phyloP scores from a whole-genome alignment of 2,797 vertebrate species.

The Salmo trutta region DNA sequence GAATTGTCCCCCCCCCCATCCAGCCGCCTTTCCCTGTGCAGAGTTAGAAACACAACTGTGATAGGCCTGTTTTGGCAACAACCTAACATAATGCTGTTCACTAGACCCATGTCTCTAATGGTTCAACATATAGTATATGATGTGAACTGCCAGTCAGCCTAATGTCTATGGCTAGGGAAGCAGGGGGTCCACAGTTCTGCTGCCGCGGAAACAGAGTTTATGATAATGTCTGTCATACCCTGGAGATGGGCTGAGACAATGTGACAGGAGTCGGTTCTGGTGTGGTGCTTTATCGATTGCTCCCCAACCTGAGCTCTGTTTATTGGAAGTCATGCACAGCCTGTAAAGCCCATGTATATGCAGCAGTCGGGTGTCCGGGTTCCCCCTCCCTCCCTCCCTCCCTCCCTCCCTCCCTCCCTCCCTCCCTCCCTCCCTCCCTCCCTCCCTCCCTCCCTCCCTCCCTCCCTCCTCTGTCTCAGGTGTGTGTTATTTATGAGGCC shows the following conservation, averaged over 20 bases:
- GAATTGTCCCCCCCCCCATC: neutral
- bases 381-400: neutral
- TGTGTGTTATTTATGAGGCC: slow-evolving; percentile 71
- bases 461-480: slow-evolving; percentile 45
- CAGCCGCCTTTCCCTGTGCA: neutral
- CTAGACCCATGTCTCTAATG: neutral
- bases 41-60: neutral
- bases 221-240: slow-evolving; percentile 8
- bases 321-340: slow-evolving; percentile 14
- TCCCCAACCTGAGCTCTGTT: neutral
- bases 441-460: neutral
- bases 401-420: too few species aligned
- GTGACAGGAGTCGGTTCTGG: neutral
- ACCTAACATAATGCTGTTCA: neutral
- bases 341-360: slow-evolving; percentile 9
- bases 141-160: slow-evolving; percentile 8
- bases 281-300: neutral
- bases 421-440: too few species aligned
- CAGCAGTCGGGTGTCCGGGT: neutral
- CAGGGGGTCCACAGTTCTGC: slow-evolving; percentile 4
- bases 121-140: neutral
- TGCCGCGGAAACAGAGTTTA: slow-evolving; percentile 14
- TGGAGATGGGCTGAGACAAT: slow-evolving; percentile 7
- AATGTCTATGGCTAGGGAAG: neutral
- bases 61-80: neutral